Percentiles rank a stretch among this genome's conserved stretches.
Evolutionary conservation across 2,113 vertebrate species (phyloP).

Genomic region (Triplophysa rosa): DNA sequence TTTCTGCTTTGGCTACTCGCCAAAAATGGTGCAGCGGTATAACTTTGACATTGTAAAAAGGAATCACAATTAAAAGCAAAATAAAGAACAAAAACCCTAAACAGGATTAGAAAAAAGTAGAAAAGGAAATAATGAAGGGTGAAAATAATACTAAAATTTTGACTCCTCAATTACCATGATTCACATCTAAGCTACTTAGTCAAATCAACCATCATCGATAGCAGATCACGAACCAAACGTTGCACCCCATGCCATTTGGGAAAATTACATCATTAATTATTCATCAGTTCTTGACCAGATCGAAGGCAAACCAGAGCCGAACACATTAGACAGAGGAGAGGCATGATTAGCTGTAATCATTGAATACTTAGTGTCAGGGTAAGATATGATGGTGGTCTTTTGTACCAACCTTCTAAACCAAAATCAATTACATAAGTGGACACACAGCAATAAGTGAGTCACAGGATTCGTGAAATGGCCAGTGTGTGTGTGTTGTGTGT

Average conservation of each 20-base stretch:
- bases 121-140: not conserved
- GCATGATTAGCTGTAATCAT: conserved; percentile 50
- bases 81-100: not conserved
- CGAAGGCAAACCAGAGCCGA: conserved; percentile 43
- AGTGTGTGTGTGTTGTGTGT: conserved; percentile 6
- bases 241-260: conserved; percentile 48
- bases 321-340: conserved; percentile 45
- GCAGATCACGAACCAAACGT: conserved; percentile 39
- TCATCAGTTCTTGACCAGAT: conserved; percentile 51
- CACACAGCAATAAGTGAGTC: conserved; percentile 33
- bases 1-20: not conserved
- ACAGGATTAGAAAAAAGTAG: not conserved
- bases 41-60: not conserved
- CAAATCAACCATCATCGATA: conserved; percentile 34
- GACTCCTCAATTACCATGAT: not conserved
- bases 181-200: conserved; percentile 38
- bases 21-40: not conserved
- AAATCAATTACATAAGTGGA: conserved; percentile 46
- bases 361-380: conserved; percentile 50
- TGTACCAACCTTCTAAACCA: conserved; percentile 25
- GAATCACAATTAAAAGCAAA: not conserved
- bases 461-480: conserved; percentile 13
- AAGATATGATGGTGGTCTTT: conserved; percentile 42
- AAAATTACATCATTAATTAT: conserved; percentile 55
- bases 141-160: not conserved